A percentile compares a stretch with the other conserved stretches of the same genome.
phyloP scores from a whole-genome alignment of 2,888 invertebrate genomes.

The Gari tellinella region DNA sequence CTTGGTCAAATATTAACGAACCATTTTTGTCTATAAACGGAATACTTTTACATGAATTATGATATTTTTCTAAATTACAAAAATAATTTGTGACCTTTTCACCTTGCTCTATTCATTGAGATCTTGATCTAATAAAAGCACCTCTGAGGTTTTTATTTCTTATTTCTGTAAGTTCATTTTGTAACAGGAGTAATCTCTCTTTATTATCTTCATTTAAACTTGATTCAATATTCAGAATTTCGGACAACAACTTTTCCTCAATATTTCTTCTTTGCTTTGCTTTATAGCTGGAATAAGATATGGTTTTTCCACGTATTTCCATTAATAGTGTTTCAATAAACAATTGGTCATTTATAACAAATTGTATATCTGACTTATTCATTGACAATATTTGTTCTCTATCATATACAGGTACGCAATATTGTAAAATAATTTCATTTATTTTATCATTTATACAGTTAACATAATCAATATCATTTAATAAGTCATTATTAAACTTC shows the following conservation, averaged over 20 bases:
- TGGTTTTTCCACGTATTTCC: slow-evolving; percentile 35
- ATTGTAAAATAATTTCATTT: slow-evolving; percentile 16
- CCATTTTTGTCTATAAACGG: slow-evolving; percentile 16
- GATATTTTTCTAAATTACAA: slow-evolving; percentile 21
- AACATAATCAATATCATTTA: slow-evolving; percentile 25
- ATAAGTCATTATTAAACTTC: slow-evolving; percentile 31
- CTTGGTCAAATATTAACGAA: not conserved
- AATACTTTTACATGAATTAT: not conserved
- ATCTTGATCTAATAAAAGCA: slow-evolving; percentile 9
- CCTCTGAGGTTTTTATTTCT: slow-evolving; percentile 10
- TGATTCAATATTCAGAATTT: not conserved
- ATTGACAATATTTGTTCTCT: not conserved
- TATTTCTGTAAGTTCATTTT: slow-evolving; percentile 1
- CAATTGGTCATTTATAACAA: slow-evolving; percentile 20
- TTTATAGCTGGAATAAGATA: slow-evolving; percentile 24
- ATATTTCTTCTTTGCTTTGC: slow-evolving; percentile 12
- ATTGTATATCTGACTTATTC: slow-evolving; percentile 12
- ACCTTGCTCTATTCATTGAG: slow-evolving; percentile 3
- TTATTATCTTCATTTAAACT: slow-evolving; percentile 9
- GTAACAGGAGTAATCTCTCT: slow-evolving; percentile 2
- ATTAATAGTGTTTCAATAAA: slow-evolving; percentile 33
- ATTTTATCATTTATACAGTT: slow-evolving; percentile 24
- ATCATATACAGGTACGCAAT: slow-evolving; percentile 25
- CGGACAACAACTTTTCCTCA: slow-evolving; percentile 1
- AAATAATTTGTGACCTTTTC: slow-evolving; percentile 21